Percentiles rank a stretch among this genome's conserved stretches.
These are phyloP conservation scores for Protomyctophum bolini DNA, from an alignment of 2,113 vertebrate genomes.

Conservation along the genomic window DNA sequence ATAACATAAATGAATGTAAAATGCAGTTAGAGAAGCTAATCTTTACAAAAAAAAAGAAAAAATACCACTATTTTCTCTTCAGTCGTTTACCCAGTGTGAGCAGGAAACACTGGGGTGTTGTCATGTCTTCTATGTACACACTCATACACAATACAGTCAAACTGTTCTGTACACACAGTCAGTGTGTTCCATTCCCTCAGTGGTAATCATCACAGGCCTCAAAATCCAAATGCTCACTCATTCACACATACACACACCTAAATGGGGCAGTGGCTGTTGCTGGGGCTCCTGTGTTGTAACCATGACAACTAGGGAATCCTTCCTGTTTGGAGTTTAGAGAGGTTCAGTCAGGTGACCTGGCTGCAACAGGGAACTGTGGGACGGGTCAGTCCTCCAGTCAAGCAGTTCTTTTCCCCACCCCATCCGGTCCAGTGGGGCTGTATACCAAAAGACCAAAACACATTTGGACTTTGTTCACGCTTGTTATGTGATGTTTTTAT, in stretches of 20 bases:
- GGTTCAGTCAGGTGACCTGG: slow-evolving; percentile 36
- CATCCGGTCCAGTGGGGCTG: slow-evolving; percentile 40
- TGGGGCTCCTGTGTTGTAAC: slow-evolving; percentile 31
- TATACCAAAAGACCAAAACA: slow-evolving; percentile 11
- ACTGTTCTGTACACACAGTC: slow-evolving; percentile 38
- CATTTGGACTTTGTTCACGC: no score
- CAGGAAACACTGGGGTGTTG: slow-evolving; percentile 53
- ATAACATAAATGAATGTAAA: slow-evolving; percentile 55
- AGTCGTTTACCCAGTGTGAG: slow-evolving; percentile 52
- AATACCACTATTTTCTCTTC: slow-evolving; percentile 53
- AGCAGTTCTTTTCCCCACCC: slow-evolving; percentile 11
- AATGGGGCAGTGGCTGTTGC: slow-evolving; percentile 45
- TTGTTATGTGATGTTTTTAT: no score
- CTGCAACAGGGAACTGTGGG: slow-evolving; percentile 36
- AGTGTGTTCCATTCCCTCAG: slow-evolving; percentile 50
- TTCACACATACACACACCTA: slow-evolving; percentile 17
- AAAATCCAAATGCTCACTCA: slow-evolving; percentile 16
- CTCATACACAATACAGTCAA: slow-evolving; percentile 35
- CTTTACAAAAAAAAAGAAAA: slow-evolving; percentile 47
- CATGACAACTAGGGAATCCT: slow-evolving; percentile 39
- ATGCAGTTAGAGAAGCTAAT: slow-evolving; percentile 58
- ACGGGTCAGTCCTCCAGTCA: slow-evolving; percentile 30
- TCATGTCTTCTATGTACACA: slow-evolving; percentile 56
- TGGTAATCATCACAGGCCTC: slow-evolving; percentile 53
- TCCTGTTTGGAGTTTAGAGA: slow-evolving; percentile 27